A percentile compares a stretch with the other conserved stretches of the same genome.
These are phyloP conservation scores for Pionites leucogaster DNA, from an alignment of 2,113 vertebrate genomes.

Conservation along the genomic window DNA sequence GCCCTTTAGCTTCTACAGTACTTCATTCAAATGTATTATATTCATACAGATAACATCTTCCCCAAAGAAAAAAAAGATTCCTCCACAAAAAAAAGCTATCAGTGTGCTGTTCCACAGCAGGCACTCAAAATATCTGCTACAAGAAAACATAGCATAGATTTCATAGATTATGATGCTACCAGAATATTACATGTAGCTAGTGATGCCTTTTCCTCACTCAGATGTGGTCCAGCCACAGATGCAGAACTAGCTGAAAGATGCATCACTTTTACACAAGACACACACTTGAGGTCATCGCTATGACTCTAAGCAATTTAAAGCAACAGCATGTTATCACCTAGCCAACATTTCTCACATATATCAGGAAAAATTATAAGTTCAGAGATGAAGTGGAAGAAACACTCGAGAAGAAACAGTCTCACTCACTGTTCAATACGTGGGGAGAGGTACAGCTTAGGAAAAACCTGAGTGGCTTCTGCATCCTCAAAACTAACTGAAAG, in stretches of 20 bases:
- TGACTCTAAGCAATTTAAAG: not conserved
- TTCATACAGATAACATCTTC: not conserved
- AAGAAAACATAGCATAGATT: not conserved
- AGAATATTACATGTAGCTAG: not conserved
- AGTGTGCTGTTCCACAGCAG: not conserved
- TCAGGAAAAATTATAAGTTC: not conserved
- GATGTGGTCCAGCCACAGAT: not conserved
- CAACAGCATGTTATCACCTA: not conserved
- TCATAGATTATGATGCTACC: not conserved
- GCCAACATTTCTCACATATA: not conserved
- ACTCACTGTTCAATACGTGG: constrained; percentile 98
- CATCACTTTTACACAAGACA: not conserved
- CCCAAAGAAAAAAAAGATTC: not conserved
- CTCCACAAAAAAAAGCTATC: not conserved
- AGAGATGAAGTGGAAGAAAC: not conserved
- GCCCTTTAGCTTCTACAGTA: not conserved
- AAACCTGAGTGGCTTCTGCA: constrained; percentile 96
- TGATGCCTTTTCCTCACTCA: not conserved
- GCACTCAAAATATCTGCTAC: not conserved
- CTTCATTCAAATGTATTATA: not conserved
- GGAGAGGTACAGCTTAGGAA: constrained; percentile 94
- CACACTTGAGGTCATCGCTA: not conserved
- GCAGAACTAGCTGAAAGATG: not conserved
- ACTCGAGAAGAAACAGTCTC: not conserved
- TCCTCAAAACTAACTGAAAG: constrained; percentile 97